These are phyloP conservation scores for Morpho deidamia DNA, from an alignment of 2,888 invertebrate genomes.

Conservation along the genomic window DNA sequence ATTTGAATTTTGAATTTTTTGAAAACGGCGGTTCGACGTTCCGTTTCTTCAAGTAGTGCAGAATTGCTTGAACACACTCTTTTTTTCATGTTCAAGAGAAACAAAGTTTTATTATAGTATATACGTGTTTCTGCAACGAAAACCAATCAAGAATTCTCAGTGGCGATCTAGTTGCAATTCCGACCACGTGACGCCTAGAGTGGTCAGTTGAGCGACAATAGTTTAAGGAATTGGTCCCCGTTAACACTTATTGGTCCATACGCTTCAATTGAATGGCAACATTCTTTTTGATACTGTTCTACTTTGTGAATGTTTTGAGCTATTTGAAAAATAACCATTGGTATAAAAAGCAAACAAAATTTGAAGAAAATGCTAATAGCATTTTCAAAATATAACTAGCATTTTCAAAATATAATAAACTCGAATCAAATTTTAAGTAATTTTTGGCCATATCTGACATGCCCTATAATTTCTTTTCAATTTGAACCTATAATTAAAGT, in stretches of 20 bases:
- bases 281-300: slow-evolving; percentile 15
- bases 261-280: slow-evolving; percentile 55
- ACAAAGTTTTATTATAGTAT: too few species aligned
- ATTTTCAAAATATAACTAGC: not conserved
- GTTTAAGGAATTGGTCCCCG: slow-evolving; percentile 53
- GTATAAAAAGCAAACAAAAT: not conserved
- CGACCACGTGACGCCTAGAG: slow-evolving; percentile 42
- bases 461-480: too few species aligned
- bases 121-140: not conserved
- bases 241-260: slow-evolving; percentile 67
- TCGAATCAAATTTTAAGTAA: too few species aligned
- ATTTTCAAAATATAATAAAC: too few species aligned
- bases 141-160: slow-evolving; percentile 28
- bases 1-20: too few species aligned
- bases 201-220: slow-evolving; percentile 55
- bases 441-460: too few species aligned
- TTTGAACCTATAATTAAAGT: too few species aligned
- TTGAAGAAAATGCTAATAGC: not conserved
- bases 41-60: too few species aligned
- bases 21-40: too few species aligned
- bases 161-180: slow-evolving; percentile 53
- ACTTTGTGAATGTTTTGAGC: slow-evolving; percentile 15
- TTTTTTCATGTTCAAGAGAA: too few species aligned
- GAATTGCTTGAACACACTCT: not conserved
- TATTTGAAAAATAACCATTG: slow-evolving; percentile 7